Base-by-base conservation (phyloP, 1,140 invertebrate genomes). In the Tetragnatha versicolor region DNA sequence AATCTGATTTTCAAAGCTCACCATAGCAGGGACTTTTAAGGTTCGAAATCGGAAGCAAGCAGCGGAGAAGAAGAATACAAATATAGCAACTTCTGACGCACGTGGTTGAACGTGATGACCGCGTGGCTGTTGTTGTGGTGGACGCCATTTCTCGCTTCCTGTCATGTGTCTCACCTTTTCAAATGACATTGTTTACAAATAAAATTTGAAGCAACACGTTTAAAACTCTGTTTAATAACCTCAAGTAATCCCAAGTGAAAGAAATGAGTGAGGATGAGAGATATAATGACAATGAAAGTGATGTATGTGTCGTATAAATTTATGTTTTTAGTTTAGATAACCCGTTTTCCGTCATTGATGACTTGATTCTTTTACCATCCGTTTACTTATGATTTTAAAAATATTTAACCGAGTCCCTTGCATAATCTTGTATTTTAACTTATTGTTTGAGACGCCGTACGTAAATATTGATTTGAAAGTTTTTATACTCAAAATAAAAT, bases 221-320 rank as follows among this genome's bases (percentile, higher is more conserved):
- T 22, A 22, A 42, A 12, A 65, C 42, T 14, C 7, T 39, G 4
- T 20, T 20, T n/a, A 58, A 20, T 29, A 39, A 20, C 12, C 12
- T 6, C 6, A 35, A 17, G 27, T 53, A 22, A 27, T 14, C 7
- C 4, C 10, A 45, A 27, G 10, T n/a, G n/a, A 7, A 53, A 70
- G 69, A 73, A 58, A 77, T 77, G 73, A 77, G 73, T 17, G 73
- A 77, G 14, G 73, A 77, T 65, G 73, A 77, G 10, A 53, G 58
- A 65, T 61, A 63, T 22, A 63, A 61, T 25, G 73, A 77, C 25
- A 63, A 63, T 31, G 73, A 77, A 66, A 63, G 58, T 25, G 73
- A 77, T 77, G 73, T 77, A 77, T 39, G 60, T 66, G 5, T 39
- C 22, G 14, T n/a, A 25, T n/a, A 6, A 12, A 25, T 10, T 53